Base-by-base conservation (phyloP, 2,888 invertebrate genomes). In the Diadegma fenestrale region DNA sequence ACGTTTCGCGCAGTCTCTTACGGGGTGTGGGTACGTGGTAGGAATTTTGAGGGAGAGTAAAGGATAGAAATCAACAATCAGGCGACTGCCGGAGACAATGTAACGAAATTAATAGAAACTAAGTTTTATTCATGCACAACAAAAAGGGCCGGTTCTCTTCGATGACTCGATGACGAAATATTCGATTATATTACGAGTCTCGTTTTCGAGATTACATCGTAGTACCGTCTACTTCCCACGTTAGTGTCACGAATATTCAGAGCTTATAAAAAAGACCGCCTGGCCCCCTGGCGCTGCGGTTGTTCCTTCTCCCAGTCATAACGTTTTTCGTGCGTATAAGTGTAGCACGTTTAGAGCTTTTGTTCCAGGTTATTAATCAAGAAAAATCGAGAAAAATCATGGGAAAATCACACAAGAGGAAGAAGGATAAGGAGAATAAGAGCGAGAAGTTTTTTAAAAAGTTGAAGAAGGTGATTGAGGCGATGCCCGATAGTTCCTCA, bases 151-250 rank as follows among this genome's bases (percentile, higher is more conserved):
- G n/a, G n/a, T n/a, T n/a, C n/a, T n/a, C n/a, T n/a, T n/a, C n/a
- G n/a, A n/a, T n/a, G n/a, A n/a, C n/a, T n/a, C n/a, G n/a, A n/a
- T n/a, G n/a, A n/a, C n/a, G n/a, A n/a, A n/a, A n/a, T n/a, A n/a
- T 54, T 66, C 12, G 68, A 77, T 77, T 77, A 77, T 77, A 69
- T 63, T 63, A 79, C 71, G 63, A 79, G 71, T 79, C 66, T 64
- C 66, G 64, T 75, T 66, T 75, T 73, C 73, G 80, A 81, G 80
- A 81, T 81, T 75, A 80, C 51, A 63, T 51, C n/a, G 68, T 81
- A 81, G 75, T 84, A 84, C 84, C 83, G 79, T 73, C 68, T 79
- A 75, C 61, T 84, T 72, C 17, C 77, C 77, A 84, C 80, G 76
- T 22, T 81, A 78, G 85, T 58, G 78, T 73, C 85, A 69, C 85